Percentiles rank a stretch among this genome's conserved stretches.
These are phyloP conservation scores for Ptychodera flava DNA, from an alignment of 35 echinoderm and acorn worm species.

Conservation along the genomic window DNA sequence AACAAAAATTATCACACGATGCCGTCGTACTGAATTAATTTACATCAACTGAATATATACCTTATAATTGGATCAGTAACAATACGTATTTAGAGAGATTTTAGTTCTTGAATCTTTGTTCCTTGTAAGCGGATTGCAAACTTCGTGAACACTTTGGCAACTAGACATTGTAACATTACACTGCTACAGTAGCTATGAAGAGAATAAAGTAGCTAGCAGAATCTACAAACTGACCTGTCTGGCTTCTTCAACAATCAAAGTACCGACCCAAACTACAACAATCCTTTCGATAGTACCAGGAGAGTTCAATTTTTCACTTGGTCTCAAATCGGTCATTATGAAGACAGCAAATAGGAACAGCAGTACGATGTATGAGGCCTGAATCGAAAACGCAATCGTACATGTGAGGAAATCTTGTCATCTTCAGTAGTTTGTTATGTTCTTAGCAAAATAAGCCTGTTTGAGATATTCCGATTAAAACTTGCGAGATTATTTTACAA, in stretches of 20 bases:
- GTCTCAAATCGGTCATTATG: not conserved
- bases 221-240: not conserved
- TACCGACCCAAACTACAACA: not conserved
- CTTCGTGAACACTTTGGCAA: no score
- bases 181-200: not conserved
- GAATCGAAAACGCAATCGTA: no score
- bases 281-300: not conserved
- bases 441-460: no score
- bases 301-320: not conserved
- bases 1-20: not conserved
- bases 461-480: no score
- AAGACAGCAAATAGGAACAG: not conserved
- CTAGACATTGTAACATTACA: no score
- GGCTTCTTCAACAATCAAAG: not conserved
- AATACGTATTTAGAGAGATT: no score
- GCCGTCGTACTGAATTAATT: not conserved
- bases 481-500: no score
- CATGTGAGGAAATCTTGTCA: no score
- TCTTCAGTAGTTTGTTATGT: no score
- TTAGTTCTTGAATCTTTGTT: no score
- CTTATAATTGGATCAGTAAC: no score
- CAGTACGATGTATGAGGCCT: not conserved
- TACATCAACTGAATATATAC: not conserved
- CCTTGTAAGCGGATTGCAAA: no score
- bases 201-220: not conserved